Base-by-base conservation (phyloP, 2,797 vertebrate genomes). In the Dermochelys coriacea region DNA sequence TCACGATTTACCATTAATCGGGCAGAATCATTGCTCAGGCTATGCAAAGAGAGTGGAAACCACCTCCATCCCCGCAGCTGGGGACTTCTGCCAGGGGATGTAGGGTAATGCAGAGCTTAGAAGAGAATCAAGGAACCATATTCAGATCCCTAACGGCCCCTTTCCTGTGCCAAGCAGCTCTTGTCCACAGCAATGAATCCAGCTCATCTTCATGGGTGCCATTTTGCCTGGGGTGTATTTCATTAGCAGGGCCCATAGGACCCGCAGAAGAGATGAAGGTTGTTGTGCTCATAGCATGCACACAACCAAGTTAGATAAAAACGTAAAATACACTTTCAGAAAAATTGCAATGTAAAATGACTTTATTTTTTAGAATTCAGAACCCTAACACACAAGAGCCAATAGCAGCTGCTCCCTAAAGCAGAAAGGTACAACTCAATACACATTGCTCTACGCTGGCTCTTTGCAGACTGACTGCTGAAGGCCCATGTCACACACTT, bases 151-250 rank as follows among this genome's bases (percentile, higher is more conserved):
- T 12, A 6, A 7, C 3, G 57, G 37, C 3, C 85, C 90, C 74
- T 7, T 81, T 54, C 34, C 45, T 34, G 2, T 25, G 3, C 0
- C 5, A 3, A 45, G 59, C 86, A 34, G 50, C 68, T 91, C 92
- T 75, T 47, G 12, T 47, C 74, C 45, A 47, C 12, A 75, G 14
- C 74, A 29, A 23, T 47, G 74, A 47, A 75, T 47, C 74, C 3
- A 14, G 25, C 41, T 41, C 71, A 27, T 27, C 41, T 8, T 47
- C 25, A 12, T 47, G 41, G 68, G 37, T 74, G 21, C 21, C 71
- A 74, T 47, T 92, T 51, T 4, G 9, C 25, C 2, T 0, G 5
- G 2, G 2, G 0, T 0, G 64, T 2, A 1, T 34, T 18, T 84
- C 27, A 1, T 71, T 37, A 12, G 79, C 9, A 0, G 71, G 47